These are phyloP conservation scores for Lophotriccus pileatus DNA, from an alignment of 2,797 vertebrate species.

Conservation along the genomic window DNA sequence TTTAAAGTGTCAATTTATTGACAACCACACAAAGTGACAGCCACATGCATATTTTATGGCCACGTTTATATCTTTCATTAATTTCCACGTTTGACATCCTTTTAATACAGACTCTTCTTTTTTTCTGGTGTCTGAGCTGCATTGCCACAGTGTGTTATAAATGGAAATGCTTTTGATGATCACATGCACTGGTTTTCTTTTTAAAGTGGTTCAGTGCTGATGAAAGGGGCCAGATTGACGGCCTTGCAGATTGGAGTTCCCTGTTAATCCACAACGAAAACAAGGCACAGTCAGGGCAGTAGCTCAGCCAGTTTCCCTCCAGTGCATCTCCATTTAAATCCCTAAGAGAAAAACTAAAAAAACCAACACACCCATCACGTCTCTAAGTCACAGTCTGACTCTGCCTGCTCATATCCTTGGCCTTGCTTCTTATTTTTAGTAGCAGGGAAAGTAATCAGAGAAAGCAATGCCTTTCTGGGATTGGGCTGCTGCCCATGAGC, in stretches of 20 bases:
- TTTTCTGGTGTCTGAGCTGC: background rate
- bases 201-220: background rate
- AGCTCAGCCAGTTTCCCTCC: background rate
- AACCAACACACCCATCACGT: background rate
- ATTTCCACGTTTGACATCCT: background rate
- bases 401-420: background rate
- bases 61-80: background rate
- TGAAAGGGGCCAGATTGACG: background rate
- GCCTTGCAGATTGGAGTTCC: background rate
- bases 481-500: background rate
- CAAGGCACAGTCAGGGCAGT: background rate
- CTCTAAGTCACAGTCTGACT: background rate
- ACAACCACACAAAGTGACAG: background rate
- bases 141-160: background rate
- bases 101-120: background rate
- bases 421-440: background rate
- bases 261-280: background rate
- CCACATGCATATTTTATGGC: background rate
- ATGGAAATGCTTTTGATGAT: background rate
- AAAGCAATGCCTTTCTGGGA: background rate
- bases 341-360: rapidly evolving
- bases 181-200: background rate
- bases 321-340: background rate
- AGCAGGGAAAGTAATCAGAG: background rate
- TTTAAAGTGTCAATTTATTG: background rate